These are phyloP conservation scores for Latrodectus geometricus DNA, from an alignment of 1,140 invertebrate species.

Conservation along the genomic window DNA sequence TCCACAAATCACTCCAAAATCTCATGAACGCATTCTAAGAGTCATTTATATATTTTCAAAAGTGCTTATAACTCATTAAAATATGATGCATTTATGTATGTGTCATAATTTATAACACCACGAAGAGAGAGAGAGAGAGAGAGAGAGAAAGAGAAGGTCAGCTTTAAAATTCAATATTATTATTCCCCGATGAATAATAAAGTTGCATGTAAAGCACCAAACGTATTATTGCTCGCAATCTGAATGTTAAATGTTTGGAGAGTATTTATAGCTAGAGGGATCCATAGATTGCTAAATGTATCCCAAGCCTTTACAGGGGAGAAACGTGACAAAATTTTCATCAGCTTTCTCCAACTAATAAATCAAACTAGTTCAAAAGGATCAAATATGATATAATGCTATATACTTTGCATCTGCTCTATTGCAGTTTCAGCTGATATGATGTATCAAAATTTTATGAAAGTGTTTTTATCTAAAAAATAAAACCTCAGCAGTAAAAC, in stretches of 20 bases:
- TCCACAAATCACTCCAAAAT: no score
- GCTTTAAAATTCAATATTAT: constrained; percentile 44
- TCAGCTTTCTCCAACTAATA: constrained; percentile 49
- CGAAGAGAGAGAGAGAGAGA: no score
- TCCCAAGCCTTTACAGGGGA: constrained; percentile 8
- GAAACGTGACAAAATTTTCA: constrained; percentile 58
- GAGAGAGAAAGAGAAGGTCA: no score
- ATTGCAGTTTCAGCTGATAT: constrained; percentile 17
- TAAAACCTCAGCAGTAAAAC: constrained; percentile 52
- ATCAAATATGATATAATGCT: constrained; percentile 31
- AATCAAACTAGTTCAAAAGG: constrained; percentile 44
- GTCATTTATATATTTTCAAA: not conserved
- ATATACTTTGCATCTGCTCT: constrained; percentile 41
- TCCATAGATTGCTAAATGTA: constrained; percentile 44
- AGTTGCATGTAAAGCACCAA: constrained; percentile 16
- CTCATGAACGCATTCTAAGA: no score
- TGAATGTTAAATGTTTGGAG: constrained; percentile 55
- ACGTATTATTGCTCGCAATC: not conserved
- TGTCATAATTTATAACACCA: constrained; percentile 33
- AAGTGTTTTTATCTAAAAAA: constrained; percentile 59
- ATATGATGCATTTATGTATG: constrained; percentile 23
- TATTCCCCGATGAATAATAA: constrained; percentile 50
- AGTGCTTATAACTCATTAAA: constrained; percentile 34
- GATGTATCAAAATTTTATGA: constrained; percentile 52
- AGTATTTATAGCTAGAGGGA: constrained; percentile 48